Evolutionary conservation across 1,140 invertebrate genomes (phyloP), one percentile per base, ranked within the genome.

Genomic region (Tetraneura akinire): DNA sequence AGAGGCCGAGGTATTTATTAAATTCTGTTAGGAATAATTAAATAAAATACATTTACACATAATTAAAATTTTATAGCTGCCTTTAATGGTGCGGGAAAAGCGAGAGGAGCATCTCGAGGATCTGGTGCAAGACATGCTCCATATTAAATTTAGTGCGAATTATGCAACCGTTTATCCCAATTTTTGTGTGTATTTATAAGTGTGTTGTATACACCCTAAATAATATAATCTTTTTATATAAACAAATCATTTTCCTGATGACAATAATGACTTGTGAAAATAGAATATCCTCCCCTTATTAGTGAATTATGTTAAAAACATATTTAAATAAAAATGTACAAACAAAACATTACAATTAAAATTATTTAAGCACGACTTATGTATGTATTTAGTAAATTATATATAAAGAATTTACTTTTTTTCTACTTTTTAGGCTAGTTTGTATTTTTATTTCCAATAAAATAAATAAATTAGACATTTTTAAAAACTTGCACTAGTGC

Each of bases 71-170:
- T 45, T 71, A 29, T 9, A 78, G 74, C 74, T 62, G 74, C 74
- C n/a, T 78, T 78, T 62, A 78, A 78, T 62, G 74, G 74, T 29
- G 74, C 74, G 1, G 74, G 74, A 60, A 78, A 78, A 62, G 45
- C 74, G 23, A 78, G 73, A 78, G 74, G 74, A 18, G 55, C 74
- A 60, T 78, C 74, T 29, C 55, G 83, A 66, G 84, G 84, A 80
- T 85, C 86, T 62, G 86, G 86, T 80, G 85, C 85, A 26, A 84
- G 86, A 81, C 86, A 87, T 83, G 85, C 86, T 82, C 86, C 86
- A 80, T 87, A 83, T 80, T 83, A 83, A 82, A 62, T 26, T 37
- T 37, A 37, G 32, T 37, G 32, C 3, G 8, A 4, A 37, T 37
- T 49, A n/a, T 55, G 62, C 18, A 53, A 66, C 64, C 32, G 42